A percentile compares a stretch with the other conserved stretches of the same genome.
These are phyloP conservation scores for Aporrectodea caliginosa DNA, from an alignment of 1,140 invertebrate genomes.

Conservation along the genomic window DNA sequence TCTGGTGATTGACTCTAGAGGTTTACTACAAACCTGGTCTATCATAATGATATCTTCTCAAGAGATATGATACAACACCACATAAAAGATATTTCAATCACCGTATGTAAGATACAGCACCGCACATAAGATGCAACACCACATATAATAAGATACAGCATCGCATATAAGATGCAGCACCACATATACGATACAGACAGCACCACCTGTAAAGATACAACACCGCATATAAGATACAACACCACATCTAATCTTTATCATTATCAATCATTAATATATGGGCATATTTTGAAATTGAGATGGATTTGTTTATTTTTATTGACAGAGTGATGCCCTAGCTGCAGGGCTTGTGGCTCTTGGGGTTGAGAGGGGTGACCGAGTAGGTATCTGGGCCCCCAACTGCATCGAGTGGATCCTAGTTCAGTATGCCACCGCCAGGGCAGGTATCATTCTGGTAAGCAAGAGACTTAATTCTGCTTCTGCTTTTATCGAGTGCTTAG, in stretches of 20 bases:
- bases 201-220: slow-evolving; percentile 12
- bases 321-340: slow-evolving; percentile 72
- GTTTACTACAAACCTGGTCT: background rate
- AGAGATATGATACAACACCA: slow-evolving; percentile 9
- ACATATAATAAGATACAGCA: slow-evolving; percentile 1
- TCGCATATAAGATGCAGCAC: slow-evolving; percentile 1
- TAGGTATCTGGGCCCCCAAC: slow-evolving; percentile 89
- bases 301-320: background rate
- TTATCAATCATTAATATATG: background rate
- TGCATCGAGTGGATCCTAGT: slow-evolving; percentile 74
- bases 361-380: slow-evolving; percentile 71
- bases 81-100: background rate
- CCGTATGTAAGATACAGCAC: slow-evolving; percentile 8
- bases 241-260: background rate
- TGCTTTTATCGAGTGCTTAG: no score
- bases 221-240: slow-evolving; percentile 2
- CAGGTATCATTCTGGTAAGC: slow-evolving; percentile 76
- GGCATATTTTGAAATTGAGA: background rate
- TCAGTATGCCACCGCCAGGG: slow-evolving; percentile 72
- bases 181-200: background rate
- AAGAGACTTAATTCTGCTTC: no score
- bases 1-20: background rate
- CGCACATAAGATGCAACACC: background rate
- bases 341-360: slow-evolving; percentile 74
- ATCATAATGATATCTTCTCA: slow-evolving; percentile 1